These are phyloP conservation scores for Plebejus melissa DNA, from an alignment of 2,888 invertebrate genomes.

Conservation along the genomic window DNA sequence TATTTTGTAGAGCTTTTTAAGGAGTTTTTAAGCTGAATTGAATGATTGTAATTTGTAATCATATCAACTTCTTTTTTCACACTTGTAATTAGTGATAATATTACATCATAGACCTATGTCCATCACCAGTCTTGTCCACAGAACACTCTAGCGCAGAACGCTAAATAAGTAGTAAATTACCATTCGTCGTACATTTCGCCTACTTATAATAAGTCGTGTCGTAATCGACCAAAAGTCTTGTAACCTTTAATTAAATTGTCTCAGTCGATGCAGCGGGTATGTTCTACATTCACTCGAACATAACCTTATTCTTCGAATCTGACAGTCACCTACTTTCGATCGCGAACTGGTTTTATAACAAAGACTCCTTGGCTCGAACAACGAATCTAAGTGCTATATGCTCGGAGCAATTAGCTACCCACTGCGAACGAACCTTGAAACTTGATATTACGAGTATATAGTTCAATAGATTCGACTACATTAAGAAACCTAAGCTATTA, in stretches of 20 bases:
- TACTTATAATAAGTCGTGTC: slow-evolving; percentile 40
- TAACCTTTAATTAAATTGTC: slow-evolving; percentile 25
- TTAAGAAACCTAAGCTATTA: background rate
- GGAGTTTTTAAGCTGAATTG: background rate
- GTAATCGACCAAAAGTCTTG: slow-evolving; percentile 24
- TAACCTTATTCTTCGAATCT: slow-evolving; percentile 48
- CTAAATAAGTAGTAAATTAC: no score
- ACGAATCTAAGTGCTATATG: slow-evolving; percentile 16
- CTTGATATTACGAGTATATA: background rate
- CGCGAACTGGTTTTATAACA: slow-evolving; percentile 59
- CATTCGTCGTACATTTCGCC: background rate
- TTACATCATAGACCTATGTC: background rate
- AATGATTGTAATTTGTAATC: background rate
- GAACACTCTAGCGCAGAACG: no score
- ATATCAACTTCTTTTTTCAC: background rate
- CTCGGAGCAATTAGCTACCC: slow-evolving; percentile 13
- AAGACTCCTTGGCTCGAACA: slow-evolving; percentile 50
- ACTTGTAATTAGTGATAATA: no score
- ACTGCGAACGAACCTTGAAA: slow-evolving; percentile 17
- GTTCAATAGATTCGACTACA: background rate
- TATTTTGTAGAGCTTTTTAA: background rate
- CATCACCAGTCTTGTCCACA: no score
- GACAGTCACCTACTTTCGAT: slow-evolving; percentile 70
- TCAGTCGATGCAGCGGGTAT: slow-evolving; percentile 36
- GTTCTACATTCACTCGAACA: slow-evolving; percentile 50